Evolutionary conservation across 2,797 vertebrate genomes (phyloP), one percentile per base, ranked within the genome.

Genomic region (Spea hammondii): DNA sequence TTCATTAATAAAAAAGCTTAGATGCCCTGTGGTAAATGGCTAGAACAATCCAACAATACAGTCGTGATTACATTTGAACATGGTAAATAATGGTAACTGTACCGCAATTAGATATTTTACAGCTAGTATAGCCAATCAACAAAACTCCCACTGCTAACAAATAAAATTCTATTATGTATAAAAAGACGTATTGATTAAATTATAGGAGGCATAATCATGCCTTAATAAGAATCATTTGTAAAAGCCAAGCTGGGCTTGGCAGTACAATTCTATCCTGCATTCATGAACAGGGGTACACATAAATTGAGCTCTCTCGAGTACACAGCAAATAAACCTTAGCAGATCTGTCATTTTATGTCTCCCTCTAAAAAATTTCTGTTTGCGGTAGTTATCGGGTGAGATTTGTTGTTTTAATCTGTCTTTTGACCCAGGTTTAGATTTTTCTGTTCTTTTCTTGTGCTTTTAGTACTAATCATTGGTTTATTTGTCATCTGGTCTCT

Each of bases 31-130:
- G 65, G 72, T 8, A 65, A 69, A 67, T 67, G 46, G 46, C 48
- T 17, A 67, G 47, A 47, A 13, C 6, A n/a, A 64, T 65, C 48
- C 48, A 50, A 74, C 47, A 62, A 74, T 51, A 44, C 72, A 32
- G 72, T 4, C 59, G 10, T 74, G 72, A 74, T 74, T 74, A 64
- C 14, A 69, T 69, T 69, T 69, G 67, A 14, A 53, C 32, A 10
- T 53, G 47, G 11, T 68, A 69, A 32, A 17, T 4, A 17, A 69
- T 51, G 13, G 5, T 51, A 59, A 62, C 49, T 62, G 8, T 5
- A 51, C 4, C n/a, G 62, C 57, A 49, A 49, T 47, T 62, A 73
- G 12, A 14, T 68, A 46, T 62, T 32, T 62, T 62, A 62, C 14
- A 17, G 12, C 64, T 46, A 45, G 64, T 6, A 53, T 53, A 13